Base-by-base conservation (phyloP, 2,797 vertebrate genomes). In the Sebastiscus tertius region DNA sequence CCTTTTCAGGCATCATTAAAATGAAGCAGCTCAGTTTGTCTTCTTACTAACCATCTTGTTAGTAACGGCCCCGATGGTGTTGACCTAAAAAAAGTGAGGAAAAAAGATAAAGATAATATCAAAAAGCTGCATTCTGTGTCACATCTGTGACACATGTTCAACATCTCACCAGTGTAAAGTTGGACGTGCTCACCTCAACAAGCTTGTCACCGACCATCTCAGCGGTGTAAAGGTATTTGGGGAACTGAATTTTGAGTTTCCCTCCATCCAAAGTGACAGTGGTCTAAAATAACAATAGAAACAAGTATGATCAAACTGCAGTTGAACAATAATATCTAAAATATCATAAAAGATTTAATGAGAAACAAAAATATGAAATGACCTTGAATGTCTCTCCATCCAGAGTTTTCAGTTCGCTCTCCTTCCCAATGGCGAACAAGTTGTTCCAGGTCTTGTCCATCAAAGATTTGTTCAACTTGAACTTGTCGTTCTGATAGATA, bases 231-330 rank as follows among this genome's bases (percentile, higher is more conserved):
- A 61, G 6, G 42, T 73, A 54, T 14, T 68, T 77, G 24, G 34
- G 72, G 39, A 58, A 76, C 34, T 67, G 13, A 31, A 76, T 80
- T 56, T 49, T 63, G 67, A 84, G 49, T 69, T 72, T 59, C n/a
- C 22, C 29, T 8, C 24, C 63, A 2, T 80, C 58, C 52, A 64
- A 36, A 42, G 26, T 59, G 42, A 69, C 68, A 42, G 27, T 68
- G 46, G 76, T 75, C 72, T 71, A 56, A 31, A 31, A 22, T 39
- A 39, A 13, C 36, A 39, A 39, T 4, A 46, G 31, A 39, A 26
- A 6, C 1, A 62, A 22, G 4, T 5, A 2, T 24, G 42, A 39
- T 29, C 13, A 31, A 62, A 54, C 27, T 14, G 18, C 12, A 62
- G 18, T 5, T 12, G 31, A 33, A 33, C 31, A 33, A 33, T 8